These are phyloP conservation scores for Meiosimyza platycephala DNA, from an alignment of 2,888 invertebrate genomes.

Conservation along the genomic window DNA sequence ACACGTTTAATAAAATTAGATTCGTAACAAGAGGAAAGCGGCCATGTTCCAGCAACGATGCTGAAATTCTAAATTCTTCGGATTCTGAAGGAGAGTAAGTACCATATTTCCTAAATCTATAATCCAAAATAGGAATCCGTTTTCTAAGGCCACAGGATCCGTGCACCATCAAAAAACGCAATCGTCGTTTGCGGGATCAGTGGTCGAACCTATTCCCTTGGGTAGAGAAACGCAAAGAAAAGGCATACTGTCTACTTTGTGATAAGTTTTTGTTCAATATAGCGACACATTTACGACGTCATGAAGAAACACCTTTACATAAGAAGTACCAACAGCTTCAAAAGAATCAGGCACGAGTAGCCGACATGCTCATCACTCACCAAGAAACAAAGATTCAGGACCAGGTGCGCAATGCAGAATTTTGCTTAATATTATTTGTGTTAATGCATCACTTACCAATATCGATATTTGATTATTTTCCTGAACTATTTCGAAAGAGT, in stretches of 20 bases:
- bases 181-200: no score
- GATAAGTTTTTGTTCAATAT: not conserved
- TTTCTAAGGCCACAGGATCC: no score
- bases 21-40: no score
- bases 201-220: not conserved
- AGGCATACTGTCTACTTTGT: slow-evolving; percentile 1
- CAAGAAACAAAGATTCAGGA: not conserved
- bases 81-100: no score
- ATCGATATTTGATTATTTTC: not conserved
- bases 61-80: no score
- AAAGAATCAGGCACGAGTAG: not conserved
- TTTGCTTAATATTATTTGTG: no score
- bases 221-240: not conserved
- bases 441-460: no score
- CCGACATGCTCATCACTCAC: not conserved
- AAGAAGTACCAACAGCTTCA: not conserved
- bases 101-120: no score
- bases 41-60: no score
- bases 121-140: no score
- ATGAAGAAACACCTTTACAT: not conserved
- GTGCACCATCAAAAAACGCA: no score
- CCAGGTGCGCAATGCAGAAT: not conserved
- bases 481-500: not conserved
- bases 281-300: not conserved
- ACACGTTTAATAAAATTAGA: no score